Percentiles rank a stretch among this genome's conserved stretches.
These are phyloP conservation scores for Brachycybe producta DNA, from an alignment of 2,888 invertebrate genomes.

Conservation along the genomic window DNA sequence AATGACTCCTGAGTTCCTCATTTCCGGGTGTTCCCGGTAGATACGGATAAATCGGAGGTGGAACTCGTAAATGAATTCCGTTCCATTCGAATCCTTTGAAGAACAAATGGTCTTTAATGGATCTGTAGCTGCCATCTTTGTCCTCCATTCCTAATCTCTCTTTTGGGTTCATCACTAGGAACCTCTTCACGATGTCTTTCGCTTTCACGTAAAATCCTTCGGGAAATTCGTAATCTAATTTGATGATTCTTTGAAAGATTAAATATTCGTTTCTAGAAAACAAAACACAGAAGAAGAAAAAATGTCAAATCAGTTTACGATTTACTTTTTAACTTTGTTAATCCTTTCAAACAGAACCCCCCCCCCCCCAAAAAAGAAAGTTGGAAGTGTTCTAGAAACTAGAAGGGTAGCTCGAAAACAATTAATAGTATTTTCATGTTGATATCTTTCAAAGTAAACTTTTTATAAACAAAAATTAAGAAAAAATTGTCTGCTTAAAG, in stretches of 20 bases:
- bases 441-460: too few relatives aligned
- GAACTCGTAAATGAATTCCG: conserved; percentile 56
- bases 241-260: conserved; percentile 88
- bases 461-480: too few relatives aligned
- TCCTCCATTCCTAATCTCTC: conserved; percentile 72
- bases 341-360: too few relatives aligned
- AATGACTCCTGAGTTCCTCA: conserved; percentile 52
- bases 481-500: too few relatives aligned
- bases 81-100: conserved; percentile 75
- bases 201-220: conserved; percentile 75
- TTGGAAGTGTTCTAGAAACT: too few relatives aligned
- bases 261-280: conserved; percentile 70
- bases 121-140: conserved; percentile 53
- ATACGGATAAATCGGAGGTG: conserved; percentile 70
- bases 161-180: conserved; percentile 60
- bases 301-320: too few relatives aligned
- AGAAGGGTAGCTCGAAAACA: too few relatives aligned
- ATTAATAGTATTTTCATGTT: too few relatives aligned
- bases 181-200: conserved; percentile 71
- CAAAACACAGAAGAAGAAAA: conserved; percentile 21
- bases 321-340: too few relatives aligned
- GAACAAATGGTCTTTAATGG: conserved; percentile 74
- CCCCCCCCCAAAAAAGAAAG: too few relatives aligned
- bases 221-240: conserved; percentile 80
- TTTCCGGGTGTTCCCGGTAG: conserved; percentile 58